Percentiles rank a stretch among this genome's conserved stretches.
These are phyloP conservation scores for Turritopsis dohrnii DNA, from an alignment of 30 jellyfish, hydroid and myxozoan genomes.

Conservation along the genomic window DNA sequence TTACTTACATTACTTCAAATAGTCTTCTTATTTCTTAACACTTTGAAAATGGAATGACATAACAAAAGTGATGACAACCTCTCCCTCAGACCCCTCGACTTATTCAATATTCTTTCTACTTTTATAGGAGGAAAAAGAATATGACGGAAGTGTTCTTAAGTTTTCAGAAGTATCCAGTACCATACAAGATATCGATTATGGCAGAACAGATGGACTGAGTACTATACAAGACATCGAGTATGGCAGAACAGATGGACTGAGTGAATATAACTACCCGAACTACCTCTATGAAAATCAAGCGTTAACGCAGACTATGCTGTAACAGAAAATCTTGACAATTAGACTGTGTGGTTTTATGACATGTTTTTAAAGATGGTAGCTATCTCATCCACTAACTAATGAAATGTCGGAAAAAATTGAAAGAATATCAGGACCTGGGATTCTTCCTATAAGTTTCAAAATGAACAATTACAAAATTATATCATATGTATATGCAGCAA, in stretches of 20 bases:
- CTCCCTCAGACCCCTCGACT: background rate
- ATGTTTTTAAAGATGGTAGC: too few relatives aligned
- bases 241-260: background rate
- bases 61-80: too few relatives aligned
- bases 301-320: background rate
- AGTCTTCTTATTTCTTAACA: too few relatives aligned
- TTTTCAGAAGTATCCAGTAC: background rate
- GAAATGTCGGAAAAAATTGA: too few relatives aligned
- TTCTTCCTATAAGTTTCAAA: too few relatives aligned
- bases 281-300: background rate
- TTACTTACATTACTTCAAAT: too few relatives aligned
- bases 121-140: background rate
- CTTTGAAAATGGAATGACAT: too few relatives aligned
- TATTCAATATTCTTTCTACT: background rate
- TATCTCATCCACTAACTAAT: too few relatives aligned
- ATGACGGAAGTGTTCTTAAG: background rate
- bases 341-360: background rate
- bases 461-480: too few relatives aligned
- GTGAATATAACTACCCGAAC: background rate
- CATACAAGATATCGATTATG: background rate
- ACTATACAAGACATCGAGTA: background rate
- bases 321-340: background rate
- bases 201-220: background rate
- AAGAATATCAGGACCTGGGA: too few relatives aligned
- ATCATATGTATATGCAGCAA: too few relatives aligned